phyloP scores from a whole-genome alignment of 1,140 invertebrate genomes.

The Drosophila elegans region DNA sequence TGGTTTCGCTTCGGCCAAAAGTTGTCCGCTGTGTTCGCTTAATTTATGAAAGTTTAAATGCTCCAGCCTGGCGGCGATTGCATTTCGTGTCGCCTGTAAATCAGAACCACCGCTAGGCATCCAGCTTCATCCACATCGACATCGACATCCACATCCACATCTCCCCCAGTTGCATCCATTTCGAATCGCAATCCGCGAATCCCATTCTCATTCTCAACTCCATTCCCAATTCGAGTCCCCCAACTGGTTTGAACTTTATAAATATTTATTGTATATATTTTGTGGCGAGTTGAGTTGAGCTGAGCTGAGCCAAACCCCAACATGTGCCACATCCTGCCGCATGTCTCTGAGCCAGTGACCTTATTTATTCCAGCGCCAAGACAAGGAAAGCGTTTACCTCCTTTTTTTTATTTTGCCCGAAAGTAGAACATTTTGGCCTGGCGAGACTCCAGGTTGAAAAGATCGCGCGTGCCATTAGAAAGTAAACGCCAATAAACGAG shows the following conservation, averaged over 20 bases:
- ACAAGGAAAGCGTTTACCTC: constrained; percentile 42
- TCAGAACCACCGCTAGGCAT: constrained; percentile 76
- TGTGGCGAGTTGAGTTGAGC: background rate
- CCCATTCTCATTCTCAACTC: constrained; percentile 4
- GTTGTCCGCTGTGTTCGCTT: constrained; percentile 47
- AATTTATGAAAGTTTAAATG: constrained; percentile 82
- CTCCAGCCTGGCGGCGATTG: constrained; percentile 55
- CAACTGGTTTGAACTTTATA: constrained; percentile 75
- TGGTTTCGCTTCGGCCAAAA: constrained; percentile 61
- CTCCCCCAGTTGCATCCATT: constrained; percentile 9
- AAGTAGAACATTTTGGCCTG: constrained; percentile 59
- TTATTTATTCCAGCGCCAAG: constrained; percentile 52
- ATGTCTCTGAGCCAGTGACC: constrained; percentile 70
- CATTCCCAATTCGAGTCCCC: constrained; percentile 1
- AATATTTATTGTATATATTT: constrained; percentile 74
- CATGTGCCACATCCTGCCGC: constrained; percentile 61
- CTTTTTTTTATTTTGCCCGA: constrained; percentile 40
- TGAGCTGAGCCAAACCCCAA: constrained; percentile 18
- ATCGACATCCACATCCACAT: too few species aligned
- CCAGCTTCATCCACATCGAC: background rate
- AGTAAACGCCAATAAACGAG: constrained; percentile 58
- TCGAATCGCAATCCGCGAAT: constrained; percentile 3
- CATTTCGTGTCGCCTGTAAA: constrained; percentile 74
- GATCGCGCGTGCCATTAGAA: constrained; percentile 68
- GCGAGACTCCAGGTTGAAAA: constrained; percentile 24